Base-by-base conservation (phyloP, 2,797 vertebrate species). In the Galago senegalensis region DNA sequence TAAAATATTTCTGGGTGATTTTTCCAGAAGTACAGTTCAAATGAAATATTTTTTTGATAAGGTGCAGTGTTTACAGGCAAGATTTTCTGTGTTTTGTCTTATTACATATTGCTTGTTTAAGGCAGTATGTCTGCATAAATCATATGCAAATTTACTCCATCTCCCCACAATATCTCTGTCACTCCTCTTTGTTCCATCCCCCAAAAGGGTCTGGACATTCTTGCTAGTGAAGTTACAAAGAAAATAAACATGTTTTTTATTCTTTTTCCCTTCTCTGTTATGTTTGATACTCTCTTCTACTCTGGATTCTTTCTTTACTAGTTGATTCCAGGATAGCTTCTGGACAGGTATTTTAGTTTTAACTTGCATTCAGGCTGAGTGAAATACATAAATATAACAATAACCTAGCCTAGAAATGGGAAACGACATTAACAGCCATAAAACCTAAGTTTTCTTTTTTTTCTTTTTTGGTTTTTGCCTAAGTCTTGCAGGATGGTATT, bases 181-280 rank as follows among this genome's bases (percentile, higher is more conserved):
- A 91, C 0, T 91, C 29, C n/a, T 29, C 8, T 12, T 9, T 12
- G 37, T 1, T 23, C 46, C 10, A 21, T 8, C 1, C 13, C 11
- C 29, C 3, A 5, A 40, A 84, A 91, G 83, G 1, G 10, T 63
- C 43, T 93, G 18, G 12, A 91, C 86, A 93, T 69, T 61, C 17
- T 90, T 93, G 16, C 31, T 61, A 75, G 25, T 76, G 3, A 16
- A 95, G 58, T 72, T 84, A 67, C 94, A 96, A 91, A 93, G 73
- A 88, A 69, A 91, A 80, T 27, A 77, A 91, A 9, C 18, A 25
- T 23, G 1, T 6, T 13, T 86, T 84, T 56, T 56, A 20, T 90
- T 12, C 5, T 13, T 46, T 69, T 85, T 75, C 56, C 23, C 14
- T 53, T 91, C 29, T 56, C 18, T 94, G 5, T 21, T 69, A 60